phyloP scores from a whole-genome alignment of 2,797 vertebrate genomes.

The Streptopelia turtur region DNA sequence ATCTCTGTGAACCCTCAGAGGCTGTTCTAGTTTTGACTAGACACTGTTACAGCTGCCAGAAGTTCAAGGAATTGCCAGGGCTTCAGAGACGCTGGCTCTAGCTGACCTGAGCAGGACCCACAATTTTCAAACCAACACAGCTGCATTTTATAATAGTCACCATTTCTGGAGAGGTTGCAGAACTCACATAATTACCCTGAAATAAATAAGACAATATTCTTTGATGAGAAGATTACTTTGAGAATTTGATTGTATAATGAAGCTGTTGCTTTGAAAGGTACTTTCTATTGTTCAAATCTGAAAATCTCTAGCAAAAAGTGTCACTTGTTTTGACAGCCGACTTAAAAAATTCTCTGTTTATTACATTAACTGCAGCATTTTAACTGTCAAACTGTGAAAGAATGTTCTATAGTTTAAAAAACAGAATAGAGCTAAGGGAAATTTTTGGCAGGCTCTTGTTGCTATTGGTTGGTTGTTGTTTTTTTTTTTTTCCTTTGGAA shows the following conservation, averaged over 20 bases:
- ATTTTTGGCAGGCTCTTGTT: slow-evolving; percentile 81
- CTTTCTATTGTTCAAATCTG: slow-evolving; percentile 83
- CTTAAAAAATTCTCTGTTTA: slow-evolving; percentile 85
- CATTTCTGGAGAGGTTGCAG: slow-evolving; percentile 73
- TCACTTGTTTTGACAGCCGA: slow-evolving; percentile 84
- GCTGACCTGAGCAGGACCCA: slow-evolving; percentile 52
- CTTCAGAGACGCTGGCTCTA: slow-evolving; percentile 32
- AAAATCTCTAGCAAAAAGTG: slow-evolving; percentile 80
- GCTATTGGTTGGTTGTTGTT: slow-evolving; percentile 62
- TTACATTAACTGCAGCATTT: slow-evolving; percentile 85
- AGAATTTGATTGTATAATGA: slow-evolving; percentile 84
- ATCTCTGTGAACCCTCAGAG: background rate
- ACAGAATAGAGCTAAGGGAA: slow-evolving; percentile 79
- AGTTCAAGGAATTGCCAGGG: slow-evolving; percentile 35
- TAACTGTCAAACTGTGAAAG: slow-evolving; percentile 85
- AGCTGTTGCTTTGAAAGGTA: slow-evolving; percentile 84
- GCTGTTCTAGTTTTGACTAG: slow-evolving; percentile 30
- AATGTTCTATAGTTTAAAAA: slow-evolving; percentile 84
- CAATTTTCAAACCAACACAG: slow-evolving; percentile 68
- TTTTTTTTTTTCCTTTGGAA: slow-evolving; percentile 30
- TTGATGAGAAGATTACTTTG: slow-evolving; percentile 84
- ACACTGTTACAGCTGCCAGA: slow-evolving; percentile 17
- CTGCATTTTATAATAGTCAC: slow-evolving; percentile 74
- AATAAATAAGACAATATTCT: slow-evolving; percentile 84
- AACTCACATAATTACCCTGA: slow-evolving; percentile 79